A percentile compares a stretch with the other conserved stretches of the same genome.
These are phyloP conservation scores for Dicrurus megarhynchus DNA, from an alignment of 2,113 vertebrate species.

Conservation along the genomic window DNA sequence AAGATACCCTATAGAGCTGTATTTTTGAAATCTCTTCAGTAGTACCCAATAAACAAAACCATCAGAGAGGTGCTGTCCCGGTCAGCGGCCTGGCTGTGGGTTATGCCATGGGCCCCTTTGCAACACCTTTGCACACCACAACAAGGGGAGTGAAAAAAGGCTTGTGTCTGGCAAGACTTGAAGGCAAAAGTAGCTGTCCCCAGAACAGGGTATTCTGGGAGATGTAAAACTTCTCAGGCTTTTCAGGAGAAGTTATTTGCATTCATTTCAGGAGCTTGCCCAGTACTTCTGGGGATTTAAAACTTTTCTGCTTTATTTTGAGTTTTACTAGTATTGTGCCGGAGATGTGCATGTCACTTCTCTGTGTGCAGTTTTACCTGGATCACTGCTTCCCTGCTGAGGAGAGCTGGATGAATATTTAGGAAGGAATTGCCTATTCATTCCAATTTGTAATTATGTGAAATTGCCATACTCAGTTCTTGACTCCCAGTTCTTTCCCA, in stretches of 20 bases:
- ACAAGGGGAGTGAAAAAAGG: background rate
- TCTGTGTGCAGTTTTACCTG: background rate
- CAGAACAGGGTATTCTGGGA: background rate
- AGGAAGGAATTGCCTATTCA: background rate
- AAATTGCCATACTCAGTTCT: background rate
- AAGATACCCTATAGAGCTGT: background rate
- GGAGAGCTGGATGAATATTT: background rate
- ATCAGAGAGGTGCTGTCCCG: background rate
- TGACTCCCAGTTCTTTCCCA: background rate
- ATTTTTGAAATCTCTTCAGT: background rate
- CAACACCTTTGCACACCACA: background rate
- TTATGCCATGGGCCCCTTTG: background rate
- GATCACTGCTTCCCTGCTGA: background rate
- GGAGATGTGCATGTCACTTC: background rate
- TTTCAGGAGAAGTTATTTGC: background rate
- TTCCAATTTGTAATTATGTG: background rate
- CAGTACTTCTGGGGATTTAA: background rate
- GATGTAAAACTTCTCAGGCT: background rate
- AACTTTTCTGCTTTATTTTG: background rate
- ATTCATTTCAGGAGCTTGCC: background rate
- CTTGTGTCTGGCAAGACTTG: background rate
- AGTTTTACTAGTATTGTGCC: background rate
- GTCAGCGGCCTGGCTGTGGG: background rate
- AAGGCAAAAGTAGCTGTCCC: background rate
- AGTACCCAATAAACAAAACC: background rate